phyloP scores from a whole-genome alignment of 2,888 invertebrate genomes.

The Clostera curtula region DNA sequence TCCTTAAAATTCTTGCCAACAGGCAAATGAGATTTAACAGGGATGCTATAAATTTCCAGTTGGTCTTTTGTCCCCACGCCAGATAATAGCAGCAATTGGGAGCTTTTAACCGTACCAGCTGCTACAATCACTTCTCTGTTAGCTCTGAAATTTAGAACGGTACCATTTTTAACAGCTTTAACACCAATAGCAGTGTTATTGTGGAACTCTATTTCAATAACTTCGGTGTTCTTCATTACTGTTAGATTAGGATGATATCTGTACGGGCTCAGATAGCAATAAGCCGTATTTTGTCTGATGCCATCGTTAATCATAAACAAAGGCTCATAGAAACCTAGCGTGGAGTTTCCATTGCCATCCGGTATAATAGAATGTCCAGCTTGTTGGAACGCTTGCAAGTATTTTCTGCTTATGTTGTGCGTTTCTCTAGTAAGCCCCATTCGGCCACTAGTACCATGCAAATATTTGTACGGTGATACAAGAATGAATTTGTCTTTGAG shows the following conservation, averaged over 20 bases:
- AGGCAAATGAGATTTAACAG: constrained; percentile 41
- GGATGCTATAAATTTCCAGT: constrained; percentile 39
- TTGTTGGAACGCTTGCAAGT: constrained; percentile 47
- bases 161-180: constrained; percentile 16
- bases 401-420: constrained; percentile 17
- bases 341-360: constrained; percentile 12
- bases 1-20: constrained; percentile 62
- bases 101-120: constrained; percentile 55
- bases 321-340: constrained; percentile 55
- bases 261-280: constrained; percentile 49
- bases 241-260: constrained; percentile 37
- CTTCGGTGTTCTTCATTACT: constrained; percentile 54
- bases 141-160: constrained; percentile 26
- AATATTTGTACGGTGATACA: constrained; percentile 16
- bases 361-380: constrained; percentile 38
- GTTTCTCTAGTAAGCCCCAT: constrained; percentile 38
- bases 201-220: constrained; percentile 55
- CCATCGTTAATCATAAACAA: constrained; percentile 56
- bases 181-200: constrained; percentile 52
- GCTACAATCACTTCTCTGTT: constrained; percentile 59
- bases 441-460: constrained; percentile 48
- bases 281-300: constrained; percentile 60
- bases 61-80: constrained; percentile 56
- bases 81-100: constrained; percentile 60
- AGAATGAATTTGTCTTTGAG: constrained; percentile 21